Evolutionary conservation across 2,888 invertebrate species (phyloP), one percentile per base, ranked within the genome.

Genomic region (Catocala fraxini): DNA sequence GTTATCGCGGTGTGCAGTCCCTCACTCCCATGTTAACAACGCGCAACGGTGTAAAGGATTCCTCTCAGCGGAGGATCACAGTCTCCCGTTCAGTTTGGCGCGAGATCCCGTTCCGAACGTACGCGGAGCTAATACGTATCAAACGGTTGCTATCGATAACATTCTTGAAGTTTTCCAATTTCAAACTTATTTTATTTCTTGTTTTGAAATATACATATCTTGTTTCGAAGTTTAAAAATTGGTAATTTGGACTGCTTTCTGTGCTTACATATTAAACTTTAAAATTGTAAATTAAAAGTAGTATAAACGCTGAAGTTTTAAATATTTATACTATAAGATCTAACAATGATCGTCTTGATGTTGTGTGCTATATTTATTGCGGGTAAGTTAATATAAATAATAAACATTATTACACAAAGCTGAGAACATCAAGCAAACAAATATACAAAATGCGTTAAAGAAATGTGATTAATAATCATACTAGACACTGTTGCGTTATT

Each of bases 11-110:
- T 49, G 51, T 48, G 46, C 61, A 71, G 65, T 39, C 54, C 54
- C 15, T 59, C 55, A 48, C 35, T 56, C 42, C 15, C 35, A 25
- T 62, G 54, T 61, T 64, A 52, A 51, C 56, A 46, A n/a, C n/a
- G n/a, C n/a, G n/a, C n/a, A n/a, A 39, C 43, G 6, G 48, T 45
- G 51, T 54, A 60, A 68, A 68, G 65, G 63, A 70, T 68, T 60
- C 42, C 55, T 71, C 65, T 55, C 56, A 33, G 33, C 13, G 6
- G 9, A 68, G 64, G 61, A 62, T 48, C 55, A 55, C 53, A 52
- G 42, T 56, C 42, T 67, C 73, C 57, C 59, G 60, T 45, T 66
- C 83, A 85, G 85, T 85, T 75, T 70, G 70, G 73, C 79, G 78
- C 80, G 78, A 60, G 75, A 67, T 69, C 56, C 64, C 78, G 70